A percentile compares a stretch with the other conserved stretches of the same genome.
phyloP scores from a whole-genome alignment of 2,797 vertebrate species.

The Coregonus sp. region DNA sequence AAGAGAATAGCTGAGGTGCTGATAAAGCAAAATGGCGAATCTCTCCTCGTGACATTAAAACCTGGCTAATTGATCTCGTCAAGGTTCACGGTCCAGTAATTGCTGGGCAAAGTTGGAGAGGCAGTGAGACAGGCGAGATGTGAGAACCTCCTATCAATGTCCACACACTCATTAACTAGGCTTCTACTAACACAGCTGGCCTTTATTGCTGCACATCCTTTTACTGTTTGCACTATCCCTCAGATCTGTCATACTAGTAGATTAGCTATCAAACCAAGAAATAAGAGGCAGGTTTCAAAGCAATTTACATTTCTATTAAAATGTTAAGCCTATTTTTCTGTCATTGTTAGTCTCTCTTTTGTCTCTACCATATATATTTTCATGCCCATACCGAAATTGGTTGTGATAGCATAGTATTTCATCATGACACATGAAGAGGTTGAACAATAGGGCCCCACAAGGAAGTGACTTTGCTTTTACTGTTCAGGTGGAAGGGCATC shows the following conservation, averaged over 20 bases:
- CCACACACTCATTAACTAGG: conserved; percentile 32
- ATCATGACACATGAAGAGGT: background rate
- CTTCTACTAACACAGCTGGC: conserved; percentile 3
- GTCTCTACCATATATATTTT: too few species aligned
- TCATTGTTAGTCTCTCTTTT: background rate
- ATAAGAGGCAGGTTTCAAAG: background rate
- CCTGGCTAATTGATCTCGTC: conserved; percentile 33
- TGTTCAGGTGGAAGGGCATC: background rate
- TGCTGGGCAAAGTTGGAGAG: conserved; percentile 27
- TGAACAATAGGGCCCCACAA: background rate
- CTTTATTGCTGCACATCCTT: background rate
- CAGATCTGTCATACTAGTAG: too few species aligned
- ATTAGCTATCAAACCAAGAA: background rate
- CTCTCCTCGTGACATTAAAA: conserved; percentile 37
- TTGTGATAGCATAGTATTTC: background rate
- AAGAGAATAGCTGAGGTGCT: conserved; percentile 3
- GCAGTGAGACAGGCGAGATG: conserved; percentile 3
- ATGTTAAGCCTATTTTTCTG: background rate
- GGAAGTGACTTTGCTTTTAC: conserved; percentile 2
- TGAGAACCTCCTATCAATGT: conserved; percentile 9
- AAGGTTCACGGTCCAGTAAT: conserved; percentile 30
- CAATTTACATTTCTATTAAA: background rate
- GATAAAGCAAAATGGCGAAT: conserved; percentile 4
- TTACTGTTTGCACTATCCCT: background rate
- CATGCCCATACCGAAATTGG: background rate